Base-by-base conservation (phyloP, 1,140 invertebrate species). In the Zaprionus capensis region DNA sequence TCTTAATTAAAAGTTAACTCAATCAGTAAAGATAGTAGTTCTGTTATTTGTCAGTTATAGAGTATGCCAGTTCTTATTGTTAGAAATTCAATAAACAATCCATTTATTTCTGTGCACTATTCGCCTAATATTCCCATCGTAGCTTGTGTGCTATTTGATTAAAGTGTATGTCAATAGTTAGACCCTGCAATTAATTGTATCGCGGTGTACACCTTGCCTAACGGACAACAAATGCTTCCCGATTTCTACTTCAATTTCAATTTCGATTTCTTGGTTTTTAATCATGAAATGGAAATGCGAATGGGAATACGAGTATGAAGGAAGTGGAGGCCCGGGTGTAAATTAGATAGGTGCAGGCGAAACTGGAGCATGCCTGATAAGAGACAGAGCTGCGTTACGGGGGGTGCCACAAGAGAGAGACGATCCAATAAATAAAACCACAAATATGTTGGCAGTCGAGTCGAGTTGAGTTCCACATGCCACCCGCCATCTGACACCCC, bases 271-370 rank as follows among this genome's bases (percentile, higher is more conserved):
- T 28, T 31, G 44, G 7, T 36, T 51, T 59, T 71, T 77, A 73
- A 80, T 81, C 79, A 69, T 41, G 28, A 76, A 82, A 83, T 76
- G 67, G 51, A 64, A 82, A 75, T 15, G 38, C 38, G 15, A 41
- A 34, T 78, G 58, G 36, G 20, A 49, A 58, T 38, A n/a, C n/a
- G n/a, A n/a, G n/a, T n/a, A 12, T 4, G 11, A 46, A 38, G 24
- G 22, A 17, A 64, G 62, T 59, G 36, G 20, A 22, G 7, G 9
- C 20, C 6, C 20, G 62, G n/a, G n/a, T 63, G 46, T 61, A 62
- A 63, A 46, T 70, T 57, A 66, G 62, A 76, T 71, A 76, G 31
- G 26, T 53, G 41, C 59, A 44, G 41, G 34, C 46, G 20, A 62
- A 76, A 76, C 69, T 76, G 49, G 74, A 72, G 57, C 74, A 76